Base-by-base conservation (phyloP, 2,888 invertebrate genomes). In the Andrena marginata region DNA sequence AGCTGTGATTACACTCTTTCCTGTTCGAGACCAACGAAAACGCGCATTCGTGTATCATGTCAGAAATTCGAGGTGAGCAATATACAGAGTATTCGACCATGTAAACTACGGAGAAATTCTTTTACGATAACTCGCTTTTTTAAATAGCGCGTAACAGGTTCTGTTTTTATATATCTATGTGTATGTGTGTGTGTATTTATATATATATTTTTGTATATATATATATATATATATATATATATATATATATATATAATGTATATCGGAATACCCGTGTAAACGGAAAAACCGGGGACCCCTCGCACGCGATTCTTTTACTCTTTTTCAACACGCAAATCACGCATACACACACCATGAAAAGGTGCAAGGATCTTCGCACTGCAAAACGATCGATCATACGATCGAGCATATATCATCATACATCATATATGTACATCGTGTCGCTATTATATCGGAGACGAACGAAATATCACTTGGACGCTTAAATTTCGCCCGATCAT, bases 1-100 rank as follows among this genome's bases (percentile, higher is more conserved):
- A 92, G 90, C 90, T 92, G 91, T 89, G 89, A 87, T 90, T 91
- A 93, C 88, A 88, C 86, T 90, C 87, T 89, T 69, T 49, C 54
- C 78, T 70, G 77, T 64, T 87, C 84, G 82, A 84, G 80, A 87
- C 82, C 90, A 85, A 86, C 84, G 86, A 70, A 85, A 87, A 86
- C 77, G 76, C 87, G 82, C 80, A 71, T 56, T 70, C 70, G 54
- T 60, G 64, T 64, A 68, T 65, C 80, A 33, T 65, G 71, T 73
- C 56, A 64, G 77, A 81, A 81, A 77, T 74, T 54, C 70, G 81
- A 75, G 56, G 74, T 68, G 85, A 85, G 75, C 74, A 76, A 69
- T 75, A 69, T 75, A 78, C 78, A 75, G 60, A 73, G 51, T 72
- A 71, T 83, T 75, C 64, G 59, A 67, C 51, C 72, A 49, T 73